Evolutionary conservation across 1,140 invertebrate genomes (phyloP), one percentile per base, ranked within the genome.

Genomic region (Trissolcus basalis): DNA sequence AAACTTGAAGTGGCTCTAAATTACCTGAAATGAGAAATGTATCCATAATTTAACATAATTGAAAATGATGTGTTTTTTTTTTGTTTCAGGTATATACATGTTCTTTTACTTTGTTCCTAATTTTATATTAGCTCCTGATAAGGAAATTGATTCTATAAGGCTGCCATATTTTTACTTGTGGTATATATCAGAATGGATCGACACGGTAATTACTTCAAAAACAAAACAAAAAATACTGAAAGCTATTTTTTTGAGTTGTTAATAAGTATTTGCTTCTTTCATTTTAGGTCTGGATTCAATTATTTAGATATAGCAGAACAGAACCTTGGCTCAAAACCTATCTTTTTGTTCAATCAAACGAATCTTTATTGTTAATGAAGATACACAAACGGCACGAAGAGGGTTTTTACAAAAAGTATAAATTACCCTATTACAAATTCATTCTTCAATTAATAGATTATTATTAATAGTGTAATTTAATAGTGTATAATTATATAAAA

Each of bases 41-140:
- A n/a, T n/a, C n/a, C n/a, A n/a, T n/a, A n/a, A n/a, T n/a, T n/a
- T n/a, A n/a, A n/a, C n/a, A n/a, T n/a, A n/a, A n/a, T n/a, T n/a
- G n/a, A n/a, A n/a, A n/a, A n/a, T n/a, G n/a, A n/a, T n/a, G n/a
- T n/a, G n/a, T n/a, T 44, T 4, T 44, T 44, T 55, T 5, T 35
- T 65, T 32, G 14, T 72, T 84, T 12, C 33, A 86, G 85, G 83
- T n/a, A 65, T 77, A 44, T 85, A 83, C 48, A 61, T 85, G 9
- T 81, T 82, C 19, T 48, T 78, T n/a, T 56, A 82, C 12, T 82
- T 84, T 61, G 79, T 84, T 35, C 84, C 85, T 49, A 80, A 79
- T 55, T 80, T 59, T 32, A 61, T 84, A 36, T 59, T 83, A 8
- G 80, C 77, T 51, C 50, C 65, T 36, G 65, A 79, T 51, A 78